phyloP scores from a whole-genome alignment of 1,140 invertebrate species.

The Battus philenor region DNA sequence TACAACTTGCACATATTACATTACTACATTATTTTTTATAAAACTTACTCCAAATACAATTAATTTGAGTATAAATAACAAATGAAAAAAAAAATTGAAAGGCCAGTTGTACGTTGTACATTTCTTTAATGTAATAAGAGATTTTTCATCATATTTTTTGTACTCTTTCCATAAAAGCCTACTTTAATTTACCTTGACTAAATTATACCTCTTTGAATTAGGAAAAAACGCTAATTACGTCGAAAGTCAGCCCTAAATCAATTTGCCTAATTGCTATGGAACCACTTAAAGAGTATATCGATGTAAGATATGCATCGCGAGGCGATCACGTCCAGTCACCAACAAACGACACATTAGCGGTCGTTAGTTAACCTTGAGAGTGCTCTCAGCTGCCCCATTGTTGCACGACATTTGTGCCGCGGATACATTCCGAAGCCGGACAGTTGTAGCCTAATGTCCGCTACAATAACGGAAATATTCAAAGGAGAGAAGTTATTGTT shows the following conservation, averaged over 20 bases:
- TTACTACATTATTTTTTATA: no score
- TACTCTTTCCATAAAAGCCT: no score
- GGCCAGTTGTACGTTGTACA: no score
- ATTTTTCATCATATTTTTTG: no score
- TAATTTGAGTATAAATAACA: no score
- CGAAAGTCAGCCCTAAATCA: constrained; percentile 29
- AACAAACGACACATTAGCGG: constrained; percentile 48
- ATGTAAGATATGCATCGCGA: constrained; percentile 47
- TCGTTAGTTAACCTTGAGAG: constrained; percentile 49
- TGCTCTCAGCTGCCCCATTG: constrained; percentile 43
- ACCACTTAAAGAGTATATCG: constrained; percentile 39
- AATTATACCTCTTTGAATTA: no score
- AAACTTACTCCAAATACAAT: no score
- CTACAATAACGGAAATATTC: no score
- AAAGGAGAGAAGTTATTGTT: no score
- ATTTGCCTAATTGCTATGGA: constrained; percentile 51
- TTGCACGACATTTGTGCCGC: constrained; percentile 21
- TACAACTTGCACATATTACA: no score
- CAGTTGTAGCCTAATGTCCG: background rate
- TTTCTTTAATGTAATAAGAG: no score
- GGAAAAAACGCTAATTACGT: background rate
- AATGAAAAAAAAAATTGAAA: no score
- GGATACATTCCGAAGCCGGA: background rate
- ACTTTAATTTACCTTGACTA: background rate
- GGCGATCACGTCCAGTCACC: constrained; percentile 29